Evolutionary conservation across 2,797 vertebrate species (phyloP), one percentile per base, ranked within the genome.

Genomic region (Choloepus didactylus): DNA sequence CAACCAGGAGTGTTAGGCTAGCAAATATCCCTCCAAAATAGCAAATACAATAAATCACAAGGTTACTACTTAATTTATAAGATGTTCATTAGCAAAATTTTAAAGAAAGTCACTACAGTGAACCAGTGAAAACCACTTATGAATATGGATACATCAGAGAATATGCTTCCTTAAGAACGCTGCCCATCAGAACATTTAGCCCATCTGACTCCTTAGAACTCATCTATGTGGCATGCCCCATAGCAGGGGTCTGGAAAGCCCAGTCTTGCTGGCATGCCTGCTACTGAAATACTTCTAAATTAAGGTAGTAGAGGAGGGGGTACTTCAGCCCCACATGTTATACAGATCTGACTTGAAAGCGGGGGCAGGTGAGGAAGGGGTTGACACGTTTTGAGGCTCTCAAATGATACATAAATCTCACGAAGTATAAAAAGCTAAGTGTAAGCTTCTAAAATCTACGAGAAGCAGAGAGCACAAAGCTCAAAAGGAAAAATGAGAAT

Each of bases 21-120:
- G 29, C 35, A 97, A 93, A 87, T 76, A 84, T 12, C 29, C n/a
- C 31, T 62, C 67, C 8, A 77, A n/a, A 76, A 41, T 81, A 88
- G 76, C n/a, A 92, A 75, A 79, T 41, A 79, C 9, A 62, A 73
- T 91, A 89, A 87, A 83, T 60, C 5, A 19, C 3, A n/a, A 11
- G 31, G 38, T 64, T 67, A 67, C 72, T 93, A 90, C 25, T 92
- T 96, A 85, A 90, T 70, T 81, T 86, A n/a, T 62, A 93, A 93
- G 25, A 49, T 73, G 31, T 23, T 87, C 87, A 73, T 29, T 35
- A 91, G 46, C 75, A 95, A 87, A 95, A 85, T 81, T 89, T 75
- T 83, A 81, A 84, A 81, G 59, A 31, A 93, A 94, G 49, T 80
- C 60, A 93, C 2, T 70, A 91, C 0, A 93, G 72, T 89, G 62